Conservation (phyloP, 1,140 invertebrate species). For the Daktulosphaira vitifoliae region DNA sequence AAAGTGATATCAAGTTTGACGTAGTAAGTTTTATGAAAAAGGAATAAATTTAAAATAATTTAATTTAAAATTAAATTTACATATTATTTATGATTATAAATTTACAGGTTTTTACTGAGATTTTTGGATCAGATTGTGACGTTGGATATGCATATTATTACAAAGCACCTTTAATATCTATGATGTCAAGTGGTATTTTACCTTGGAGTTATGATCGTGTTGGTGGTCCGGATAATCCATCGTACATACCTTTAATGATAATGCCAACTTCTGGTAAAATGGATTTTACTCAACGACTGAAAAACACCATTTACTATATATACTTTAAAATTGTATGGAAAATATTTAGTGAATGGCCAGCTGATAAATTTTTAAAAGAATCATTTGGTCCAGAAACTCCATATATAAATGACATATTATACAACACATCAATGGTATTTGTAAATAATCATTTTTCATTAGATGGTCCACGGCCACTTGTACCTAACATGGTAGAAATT, state of each 20-base stretch:
- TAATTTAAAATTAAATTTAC: too few relatives aligned
- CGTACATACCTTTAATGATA: conserved; percentile 36
- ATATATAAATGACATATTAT: conserved; percentile 47
- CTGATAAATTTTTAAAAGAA: conserved; percentile 30
- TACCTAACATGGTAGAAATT: conserved; percentile 56
- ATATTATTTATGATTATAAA: not conserved
- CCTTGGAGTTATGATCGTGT: conserved; percentile 50
- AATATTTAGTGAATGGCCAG: conserved; percentile 5
- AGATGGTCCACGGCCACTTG: conserved; percentile 49
- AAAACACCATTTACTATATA: conserved; percentile 32
- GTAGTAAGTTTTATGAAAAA: conserved; percentile 6
- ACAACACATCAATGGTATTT: conserved; percentile 53
- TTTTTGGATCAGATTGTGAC: conserved; percentile 36
- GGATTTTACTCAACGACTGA: conserved; percentile 36
- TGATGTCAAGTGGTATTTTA: conserved; percentile 50
- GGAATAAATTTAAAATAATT: too few relatives aligned
- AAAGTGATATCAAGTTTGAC: conserved; percentile 35
- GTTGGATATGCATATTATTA: conserved; percentile 40
- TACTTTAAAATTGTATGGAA: conserved; percentile 18
- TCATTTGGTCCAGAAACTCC: conserved; percentile 40
- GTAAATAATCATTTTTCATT: conserved; percentile 56
- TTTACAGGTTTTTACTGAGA: conserved; percentile 34
- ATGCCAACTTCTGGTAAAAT: conserved; percentile 21
- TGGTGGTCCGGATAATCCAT: conserved; percentile 36
- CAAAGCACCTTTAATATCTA: conserved; percentile 48